These are phyloP conservation scores for Creontiades dilutus DNA, from an alignment of 2,888 invertebrate species.

Conservation along the genomic window DNA sequence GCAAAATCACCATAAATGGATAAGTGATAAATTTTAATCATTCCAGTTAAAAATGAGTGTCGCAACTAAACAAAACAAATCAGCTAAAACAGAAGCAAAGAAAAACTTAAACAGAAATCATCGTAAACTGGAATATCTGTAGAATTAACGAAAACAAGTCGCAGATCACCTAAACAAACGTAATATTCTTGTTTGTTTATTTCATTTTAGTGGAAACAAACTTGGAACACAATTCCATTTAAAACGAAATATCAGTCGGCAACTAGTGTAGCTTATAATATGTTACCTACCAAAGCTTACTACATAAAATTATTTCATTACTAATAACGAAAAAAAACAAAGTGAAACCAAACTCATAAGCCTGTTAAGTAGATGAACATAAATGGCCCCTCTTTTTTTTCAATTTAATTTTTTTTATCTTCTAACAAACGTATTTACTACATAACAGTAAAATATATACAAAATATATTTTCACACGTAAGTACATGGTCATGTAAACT, in stretches of 20 bases:
- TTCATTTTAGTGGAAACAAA: neutral
- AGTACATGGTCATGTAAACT: conserved; percentile 29
- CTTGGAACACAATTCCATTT: neutral
- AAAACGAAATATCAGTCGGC: conserved; percentile 8
- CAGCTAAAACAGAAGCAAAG: neutral
- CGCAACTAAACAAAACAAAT: neutral
- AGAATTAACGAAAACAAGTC: neutral
- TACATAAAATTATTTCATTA: neutral
- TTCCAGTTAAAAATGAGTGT: neutral
- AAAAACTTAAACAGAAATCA: neutral
- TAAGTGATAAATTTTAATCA: neutral
- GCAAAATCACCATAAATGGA: no score
- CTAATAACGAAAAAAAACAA: neutral
- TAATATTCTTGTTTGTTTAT: neutral
- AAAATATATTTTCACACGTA: conserved; percentile 34
- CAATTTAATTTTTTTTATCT: neutral
- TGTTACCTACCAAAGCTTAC: conserved; percentile 20
- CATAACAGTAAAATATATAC: conserved; percentile 27
- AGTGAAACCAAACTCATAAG: neutral
- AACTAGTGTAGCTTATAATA: conserved; percentile 3
- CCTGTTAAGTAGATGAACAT: neutral
- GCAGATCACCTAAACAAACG: conserved; percentile 14
- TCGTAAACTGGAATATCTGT: neutral
- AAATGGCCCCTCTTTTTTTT: conserved; percentile 37
- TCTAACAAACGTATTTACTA: conserved; percentile 31